phyloP scores from a whole-genome alignment of 1,140 invertebrate genomes.

The Diprion similis region DNA sequence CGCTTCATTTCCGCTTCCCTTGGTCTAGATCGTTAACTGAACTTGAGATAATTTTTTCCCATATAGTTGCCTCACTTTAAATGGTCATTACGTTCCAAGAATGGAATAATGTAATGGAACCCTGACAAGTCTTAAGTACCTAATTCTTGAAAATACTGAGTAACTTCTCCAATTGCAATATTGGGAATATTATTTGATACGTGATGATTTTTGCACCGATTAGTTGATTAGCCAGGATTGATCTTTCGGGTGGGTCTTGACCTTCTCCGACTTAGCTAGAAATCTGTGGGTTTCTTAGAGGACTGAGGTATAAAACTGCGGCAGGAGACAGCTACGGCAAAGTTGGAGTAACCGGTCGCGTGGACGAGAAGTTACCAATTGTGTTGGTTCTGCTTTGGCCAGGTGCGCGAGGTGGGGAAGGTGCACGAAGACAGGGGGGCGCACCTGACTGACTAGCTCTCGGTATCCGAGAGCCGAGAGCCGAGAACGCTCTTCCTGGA shows the following conservation, averaged over 20 bases:
- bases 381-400: neutral
- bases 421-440: constrained; percentile 23
- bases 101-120: no score
- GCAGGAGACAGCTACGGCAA: constrained; percentile 32
- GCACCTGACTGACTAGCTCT: constrained; percentile 45
- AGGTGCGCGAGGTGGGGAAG: constrained; percentile 13
- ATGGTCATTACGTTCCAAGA: no score
- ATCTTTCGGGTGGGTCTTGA: neutral
- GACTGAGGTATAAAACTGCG: no score
- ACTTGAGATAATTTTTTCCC: no score
- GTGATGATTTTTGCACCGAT: no score
- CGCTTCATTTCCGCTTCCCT: neutral
- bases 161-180: no score
- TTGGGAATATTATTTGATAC: no score
- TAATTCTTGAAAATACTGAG: no score
- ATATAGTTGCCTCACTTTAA: no score
- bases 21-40: no score
- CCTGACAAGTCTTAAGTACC: no score
- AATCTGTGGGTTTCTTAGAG: neutral
- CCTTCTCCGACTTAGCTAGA: neutral
- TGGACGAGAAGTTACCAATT: constrained; percentile 30
- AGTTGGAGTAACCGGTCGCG: constrained; percentile 35
- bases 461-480: constrained; percentile 33
- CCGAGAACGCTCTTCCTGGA: constrained; percentile 29
- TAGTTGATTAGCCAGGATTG: neutral